phyloP scores from a whole-genome alignment of 2,113 vertebrate genomes.

The Onychostoma macrolepis region DNA sequence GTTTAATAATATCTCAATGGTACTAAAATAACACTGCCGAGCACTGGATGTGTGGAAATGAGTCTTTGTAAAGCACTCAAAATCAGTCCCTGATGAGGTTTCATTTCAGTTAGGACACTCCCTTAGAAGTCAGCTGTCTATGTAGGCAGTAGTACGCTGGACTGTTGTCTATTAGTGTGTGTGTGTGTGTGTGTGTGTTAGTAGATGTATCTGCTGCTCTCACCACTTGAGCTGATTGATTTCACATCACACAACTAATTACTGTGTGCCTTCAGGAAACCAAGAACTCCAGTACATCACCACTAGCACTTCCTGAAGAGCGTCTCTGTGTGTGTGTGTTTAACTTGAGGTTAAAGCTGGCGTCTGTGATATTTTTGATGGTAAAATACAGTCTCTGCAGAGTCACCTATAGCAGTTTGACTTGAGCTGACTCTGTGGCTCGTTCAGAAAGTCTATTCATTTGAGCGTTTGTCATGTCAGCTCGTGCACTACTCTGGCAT shows the following conservation, averaged over 20 bases:
- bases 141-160: background rate
- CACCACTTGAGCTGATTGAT: conserved; percentile 76
- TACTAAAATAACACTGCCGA: background rate
- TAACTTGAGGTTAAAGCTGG: conserved; percentile 24
- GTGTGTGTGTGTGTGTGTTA: background rate
- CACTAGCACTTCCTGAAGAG: conserved; percentile 36
- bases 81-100: background rate
- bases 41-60: background rate
- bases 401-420: background rate
- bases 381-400: background rate
- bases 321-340: conserved; percentile 43
- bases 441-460: background rate
- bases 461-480: background rate
- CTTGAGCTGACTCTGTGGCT: background rate
- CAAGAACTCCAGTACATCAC: conserved; percentile 70
- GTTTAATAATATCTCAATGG: background rate
- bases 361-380: background rate
- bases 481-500: background rate
- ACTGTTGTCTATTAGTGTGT: background rate
- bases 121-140: background rate
- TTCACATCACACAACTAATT: conserved; percentile 75
- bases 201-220: conserved; percentile 49
- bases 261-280: conserved; percentile 71
- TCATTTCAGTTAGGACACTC: background rate
- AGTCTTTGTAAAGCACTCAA: background rate